Evolutionary conservation across 2,797 vertebrate species (phyloP), one percentile per base, ranked within the genome.

Genomic region (Alosa sapidissima): DNA sequence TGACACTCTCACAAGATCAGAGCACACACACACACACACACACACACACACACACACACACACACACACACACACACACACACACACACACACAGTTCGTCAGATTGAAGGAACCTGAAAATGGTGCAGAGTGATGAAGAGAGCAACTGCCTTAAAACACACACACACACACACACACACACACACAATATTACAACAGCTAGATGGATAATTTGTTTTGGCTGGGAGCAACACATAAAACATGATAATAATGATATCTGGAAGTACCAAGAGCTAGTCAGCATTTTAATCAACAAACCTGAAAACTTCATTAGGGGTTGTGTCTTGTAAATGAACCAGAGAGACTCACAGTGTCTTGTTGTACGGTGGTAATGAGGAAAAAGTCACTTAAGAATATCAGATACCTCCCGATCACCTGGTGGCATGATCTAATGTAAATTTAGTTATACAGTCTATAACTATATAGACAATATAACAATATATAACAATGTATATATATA

Each of bases 11-110:
- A 21, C 55, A 58, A 58, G 55, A 4, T 58, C 55, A 4, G 3
- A 21, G 21, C 55, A 13, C 24, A 3, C 62, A 68, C 55, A 16
- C 55, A n/a, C 55, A 58, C 16, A 58, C 14, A 58, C 55, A n/a
- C 55, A n/a, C 55, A 58, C 55, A 58, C 55, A 58, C 55, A 58
- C 55, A 58, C 54, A 58, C 54, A 58, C 54, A 58, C 54, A 58
- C 10, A 58, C 54, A 58, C 54, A 16, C 54, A 58, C 54, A 58
- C 54, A 58, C 54, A 58, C 54, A 16, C 54, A 58, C 19, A 58
- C 54, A 58, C n/a, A 62, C n/a, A 24, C n/a, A 62, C 58, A 24
- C 58, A 24, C 58, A 62, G n/a, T n/a, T n/a, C n/a, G n/a, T n/a
- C n/a, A n/a, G n/a, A n/a, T n/a, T n/a, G n/a, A n/a, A n/a, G n/a